phyloP scores from a whole-genome alignment of 2,797 vertebrate genomes.

The Microctenopoma steveboyesi region DNA sequence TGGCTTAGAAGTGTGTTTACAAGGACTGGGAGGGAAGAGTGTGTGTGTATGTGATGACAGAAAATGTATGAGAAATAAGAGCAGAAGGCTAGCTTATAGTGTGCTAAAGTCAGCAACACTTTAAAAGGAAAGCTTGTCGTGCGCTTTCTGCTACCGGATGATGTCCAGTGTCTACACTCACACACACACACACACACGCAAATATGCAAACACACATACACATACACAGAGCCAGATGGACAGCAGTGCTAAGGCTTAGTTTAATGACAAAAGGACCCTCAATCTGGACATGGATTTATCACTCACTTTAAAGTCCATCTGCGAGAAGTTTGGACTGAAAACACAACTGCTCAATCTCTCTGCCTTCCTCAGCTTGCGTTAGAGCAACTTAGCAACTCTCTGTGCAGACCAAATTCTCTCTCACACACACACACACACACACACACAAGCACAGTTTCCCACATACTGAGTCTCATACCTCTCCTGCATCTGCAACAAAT shows the following conservation, averaged over 20 bases:
- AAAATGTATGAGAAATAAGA: slow-evolving; percentile 51
- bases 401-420: slow-evolving; percentile 7
- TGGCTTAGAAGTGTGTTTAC: slow-evolving; percentile 69
- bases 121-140: slow-evolving; percentile 79
- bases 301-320: slow-evolving; percentile 86
- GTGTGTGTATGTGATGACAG: slow-evolving; percentile 13
- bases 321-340: slow-evolving; percentile 79
- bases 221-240: slow-evolving; percentile 80
- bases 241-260: slow-evolving; percentile 84
- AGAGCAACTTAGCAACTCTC: slow-evolving; percentile 54
- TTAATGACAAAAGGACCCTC: slow-evolving; percentile 86
- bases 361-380: slow-evolving; percentile 53
- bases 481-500: slow-evolving; percentile 49
- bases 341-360: slow-evolving; percentile 72
- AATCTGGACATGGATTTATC: slow-evolving; percentile 85
- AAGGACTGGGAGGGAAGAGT: slow-evolving; percentile 43
- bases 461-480: slow-evolving; percentile 30
- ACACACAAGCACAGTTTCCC: slow-evolving; percentile 28
- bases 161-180: slow-evolving; percentile 68
- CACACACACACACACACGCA: slow-evolving; percentile 45
- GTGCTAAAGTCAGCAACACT: slow-evolving; percentile 74
- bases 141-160: slow-evolving; percentile 67
- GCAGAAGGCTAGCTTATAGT: slow-evolving; percentile 70
- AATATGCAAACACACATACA: slow-evolving; percentile 44
- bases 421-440: slow-evolving; percentile 13